phyloP scores from a whole-genome alignment of 2,888 invertebrate genomes.

The Aquatica leii region DNA sequence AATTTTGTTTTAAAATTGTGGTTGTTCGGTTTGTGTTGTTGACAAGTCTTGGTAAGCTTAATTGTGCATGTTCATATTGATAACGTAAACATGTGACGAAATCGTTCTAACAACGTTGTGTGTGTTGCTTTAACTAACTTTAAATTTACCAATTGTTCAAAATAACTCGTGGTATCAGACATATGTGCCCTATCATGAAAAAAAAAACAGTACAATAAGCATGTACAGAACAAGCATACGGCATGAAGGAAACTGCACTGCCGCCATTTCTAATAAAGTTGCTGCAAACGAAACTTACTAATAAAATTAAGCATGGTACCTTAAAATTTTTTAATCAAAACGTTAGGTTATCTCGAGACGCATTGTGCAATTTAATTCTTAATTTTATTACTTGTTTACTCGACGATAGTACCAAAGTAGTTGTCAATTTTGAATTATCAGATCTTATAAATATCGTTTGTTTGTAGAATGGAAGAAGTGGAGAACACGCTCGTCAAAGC shows the following conservation, averaged over 20 bases:
- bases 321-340: conserved; percentile 3
- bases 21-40: conserved; percentile 10
- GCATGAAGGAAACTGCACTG: conserved; percentile 48
- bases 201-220: no score
- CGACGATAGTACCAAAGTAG: no score
- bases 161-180: no score
- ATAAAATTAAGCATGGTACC: no score
- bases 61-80: conserved; percentile 16
- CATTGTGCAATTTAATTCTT: no score
- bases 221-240: no score
- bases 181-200: no score
- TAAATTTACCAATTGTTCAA: no score
- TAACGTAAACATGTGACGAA: conserved; percentile 1
- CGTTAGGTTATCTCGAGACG: conserved; percentile 16
- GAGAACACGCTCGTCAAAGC: conserved; percentile 80
- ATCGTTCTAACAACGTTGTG: conserved; percentile 32
- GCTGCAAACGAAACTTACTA: no score
- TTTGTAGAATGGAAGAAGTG: conserved; percentile 60
- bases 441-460: no score
- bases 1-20: conserved; percentile 5
- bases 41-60: conserved; percentile 10
- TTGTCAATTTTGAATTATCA: no score
- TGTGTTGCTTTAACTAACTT: conserved; percentile 46
- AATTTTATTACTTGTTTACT: no score
- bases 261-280: conserved; percentile 47